Base-by-base conservation (phyloP, 2,113 vertebrate species). In the Myanophis thanlyinensis region DNA sequence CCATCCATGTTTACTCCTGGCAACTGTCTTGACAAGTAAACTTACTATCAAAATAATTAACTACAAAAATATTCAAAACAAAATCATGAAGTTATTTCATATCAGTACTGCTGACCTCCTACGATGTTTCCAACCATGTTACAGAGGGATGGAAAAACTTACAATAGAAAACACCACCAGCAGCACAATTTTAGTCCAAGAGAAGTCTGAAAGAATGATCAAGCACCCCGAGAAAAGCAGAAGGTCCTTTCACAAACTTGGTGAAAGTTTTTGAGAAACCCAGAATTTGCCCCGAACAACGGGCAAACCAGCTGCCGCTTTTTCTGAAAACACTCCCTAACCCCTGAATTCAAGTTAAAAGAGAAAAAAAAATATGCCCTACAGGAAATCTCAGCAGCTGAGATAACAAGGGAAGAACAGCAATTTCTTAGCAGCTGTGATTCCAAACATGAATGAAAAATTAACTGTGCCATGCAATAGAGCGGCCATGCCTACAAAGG, bases 391-490 rank as follows among this genome's bases (percentile, higher is more conserved):
- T 92, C 53, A 95, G 90, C 89, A 94, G 49, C 62, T 89, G 95
- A 94, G 44, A 92, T 12, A 93, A 93, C 91, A 96, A 92, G 10
- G 95, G 92, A 95, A 93, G 62, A 94, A 96, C 94, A 15, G 91
- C 67, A 93, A n/a, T 90, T 97, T 94, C 25, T 22, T 92, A 95
- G 93, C 90, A 97, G 93, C 93, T 95, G 67, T 59, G 97, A 96
- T 91, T 93, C 93, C 94, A 95, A 96, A 95, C 93, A 86, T 0
- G 1, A 94, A 93, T 0, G 95, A 90, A 88, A 95, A 97, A 97
- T 94, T 87, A 94, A 92, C 56, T 90, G 18, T 85, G n/a, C 44
- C 49, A 52, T 6, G 67, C 53, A 92, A 85, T 0, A 22, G 48
- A 93, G 49, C 73, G 95, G 93, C 95, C 92, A 90, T 27, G 85